A percentile compares a stretch with the other conserved stretches of the same genome.
Conservation (phyloP, 2,888 invertebrate genomes). For the Adela reaumurella region DNA sequence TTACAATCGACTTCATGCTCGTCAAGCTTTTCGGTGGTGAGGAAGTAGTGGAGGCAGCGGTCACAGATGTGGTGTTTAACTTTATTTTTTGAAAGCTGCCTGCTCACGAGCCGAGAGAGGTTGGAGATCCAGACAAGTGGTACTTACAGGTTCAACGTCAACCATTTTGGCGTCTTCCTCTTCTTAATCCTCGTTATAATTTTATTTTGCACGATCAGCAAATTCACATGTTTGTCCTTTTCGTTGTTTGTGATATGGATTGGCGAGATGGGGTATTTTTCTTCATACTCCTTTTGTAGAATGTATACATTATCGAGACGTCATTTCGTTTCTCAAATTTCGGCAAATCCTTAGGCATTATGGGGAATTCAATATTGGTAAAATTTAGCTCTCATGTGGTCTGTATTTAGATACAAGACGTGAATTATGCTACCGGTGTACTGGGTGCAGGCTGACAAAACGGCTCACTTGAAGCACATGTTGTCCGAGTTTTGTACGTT, state of each 20-base stretch:
- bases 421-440: constrained; percentile 4
- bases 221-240: constrained; percentile 4
- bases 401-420: constrained; percentile 13
- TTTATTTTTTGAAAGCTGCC: constrained; percentile 3
- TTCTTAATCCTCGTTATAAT: neutral
- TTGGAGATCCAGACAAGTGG: constrained; percentile 5
- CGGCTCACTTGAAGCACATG: constrained; percentile 16
- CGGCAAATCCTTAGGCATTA: constrained; percentile 12
- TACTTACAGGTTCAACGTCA: neutral
- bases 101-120: neutral
- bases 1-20: neutral
- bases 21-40: constrained; percentile 7
- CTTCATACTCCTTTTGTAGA: constrained; percentile 6
- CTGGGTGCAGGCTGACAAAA: constrained; percentile 14
- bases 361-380: constrained; percentile 15
- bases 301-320: constrained; percentile 15
- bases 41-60: neutral
- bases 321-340: constrained; percentile 16
- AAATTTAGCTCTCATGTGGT: constrained; percentile 14
- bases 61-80: neutral
- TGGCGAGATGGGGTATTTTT: constrained; percentile 2
- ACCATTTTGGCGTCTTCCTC: neutral
- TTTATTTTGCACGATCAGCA: constrained; percentile 3
- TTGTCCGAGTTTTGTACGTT: constrained; percentile 17
- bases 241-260: neutral